Conservation (phyloP, 2,888 invertebrate species). For the Branchellion lobata region DNA sequence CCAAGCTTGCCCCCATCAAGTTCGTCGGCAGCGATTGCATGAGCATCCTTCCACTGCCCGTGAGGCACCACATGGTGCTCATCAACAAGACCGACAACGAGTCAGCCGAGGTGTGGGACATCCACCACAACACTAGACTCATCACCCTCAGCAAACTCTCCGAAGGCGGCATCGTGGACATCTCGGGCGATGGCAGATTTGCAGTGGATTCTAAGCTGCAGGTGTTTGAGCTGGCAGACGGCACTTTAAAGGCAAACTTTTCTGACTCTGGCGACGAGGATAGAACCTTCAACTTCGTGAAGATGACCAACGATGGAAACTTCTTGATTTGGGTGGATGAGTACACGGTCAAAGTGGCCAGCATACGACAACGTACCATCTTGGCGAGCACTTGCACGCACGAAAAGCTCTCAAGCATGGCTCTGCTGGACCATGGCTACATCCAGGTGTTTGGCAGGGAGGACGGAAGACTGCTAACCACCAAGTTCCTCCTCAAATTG, state of each 20-base stretch:
- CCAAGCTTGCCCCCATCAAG: constrained; percentile 26
- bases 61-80: constrained; percentile 39
- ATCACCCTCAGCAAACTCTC: constrained; percentile 35
- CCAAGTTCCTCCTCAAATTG: constrained; percentile 47
- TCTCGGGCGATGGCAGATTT: constrained; percentile 50
- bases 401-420: constrained; percentile 48
- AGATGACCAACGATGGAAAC: constrained; percentile 49
- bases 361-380: constrained; percentile 40
- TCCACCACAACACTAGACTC: constrained; percentile 37
- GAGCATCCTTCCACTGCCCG: constrained; percentile 41
- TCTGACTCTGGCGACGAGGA: constrained; percentile 17
- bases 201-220: constrained; percentile 50
- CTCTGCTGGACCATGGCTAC: constrained; percentile 50
- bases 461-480: constrained; percentile 51
- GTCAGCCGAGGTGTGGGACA: constrained; percentile 43
- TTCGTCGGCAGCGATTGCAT: constrained; percentile 34
- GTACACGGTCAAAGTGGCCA: constrained; percentile 47
- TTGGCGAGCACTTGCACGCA: constrained; percentile 50
- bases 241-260: constrained; percentile 31
- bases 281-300: constrained; percentile 44
- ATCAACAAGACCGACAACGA: constrained; percentile 22
- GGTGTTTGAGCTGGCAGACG: constrained; percentile 47
- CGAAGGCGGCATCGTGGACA: constrained; percentile 46
- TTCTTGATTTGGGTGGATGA: constrained; percentile 50
- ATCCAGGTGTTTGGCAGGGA: constrained; percentile 50